Base-by-base conservation (phyloP, 2,888 invertebrate genomes). In the Mesochorus sp. region DNA sequence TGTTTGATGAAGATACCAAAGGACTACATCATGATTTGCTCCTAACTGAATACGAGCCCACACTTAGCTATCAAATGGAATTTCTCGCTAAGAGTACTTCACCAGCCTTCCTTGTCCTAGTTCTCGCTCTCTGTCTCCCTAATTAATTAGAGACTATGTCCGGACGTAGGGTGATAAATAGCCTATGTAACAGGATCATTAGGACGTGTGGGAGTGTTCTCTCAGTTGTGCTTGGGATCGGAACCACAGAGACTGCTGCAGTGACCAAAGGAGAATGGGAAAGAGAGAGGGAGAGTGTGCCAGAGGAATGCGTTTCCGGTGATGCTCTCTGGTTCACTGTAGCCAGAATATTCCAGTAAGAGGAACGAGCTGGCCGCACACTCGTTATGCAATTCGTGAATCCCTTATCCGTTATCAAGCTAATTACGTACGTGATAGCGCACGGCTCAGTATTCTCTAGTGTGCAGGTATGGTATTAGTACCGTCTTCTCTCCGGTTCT, bases 91-190 rank as follows among this genome's bases (percentile, higher is more conserved):
- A 57, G 68, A 42, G 67, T 70, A 62, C 67, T 76, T 44, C 59
- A 26, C 12, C 19, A 17, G n/a, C 26, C 44, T n/a, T 53, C 19
- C 4, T 17, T 53, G 37, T 42, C 55, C 44, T 42, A 34, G 44
- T 42, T 42, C 19, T 44, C 42, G 44, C 64, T 57, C 49, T 24
- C 31, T 76, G 79, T 82, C 71, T 80, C 80, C 76, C 84, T 84
- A 85, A 88, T 88, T 88, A 87, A 88, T 86, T 88, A 87, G 81
- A 81, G 79, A 80, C 82, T 71, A 55, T 82, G 82, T 85, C 81
- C 76, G 77, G 80, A 82, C 81, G 80, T 47, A 81, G 77, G 79
- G 82, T 87, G 87, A 88, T 86, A 85, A 88, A 87, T 87, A 83
- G 86, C 81, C 82, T 76, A 79, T 76, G 83, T 87, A 86, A 83